Evolutionary conservation across 2,113 vertebrate species (phyloP), one percentile per base, ranked within the genome.

Genomic region (Sebastes fasciatus): DNA sequence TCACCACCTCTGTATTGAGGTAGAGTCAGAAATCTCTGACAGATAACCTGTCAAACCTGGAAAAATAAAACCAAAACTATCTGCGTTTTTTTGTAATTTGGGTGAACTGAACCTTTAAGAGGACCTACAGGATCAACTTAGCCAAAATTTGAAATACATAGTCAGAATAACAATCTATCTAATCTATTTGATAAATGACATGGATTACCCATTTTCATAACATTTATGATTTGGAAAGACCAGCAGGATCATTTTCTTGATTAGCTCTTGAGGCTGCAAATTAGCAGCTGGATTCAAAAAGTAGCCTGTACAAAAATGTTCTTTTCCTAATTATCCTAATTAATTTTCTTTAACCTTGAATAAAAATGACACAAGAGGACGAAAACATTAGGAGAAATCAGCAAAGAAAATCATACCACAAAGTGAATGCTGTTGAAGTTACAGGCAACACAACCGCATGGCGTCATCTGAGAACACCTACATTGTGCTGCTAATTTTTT

Each of bases 331-430:
- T 64, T 62, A 17, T 43, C 54, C 2, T 0, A 48, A 34, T 46
- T 77, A 1, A 70, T 67, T 81, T 60, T 42, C 13, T 61, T 78
- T 19, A 54, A 73, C 57, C 13, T 64, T 70, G 2, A 66, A 13
- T 16, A 5, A 64, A 72, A 74, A 66, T 49, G 3, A 14, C 42
- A n/a, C 2, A 0, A 74, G 19, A 57, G 34, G 19, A 65, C 58
- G 6, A 40, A 40, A 77, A 45, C 19, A 43, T 14, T 8, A 58
- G 42, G 8, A 40, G 9, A 74, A 67, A 45, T 66, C 11, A 58
- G 58, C 23, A 62, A 66, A 57, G 16, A 16, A 26, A 62, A 14
- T 72, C 34, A 73, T 6, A 23, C 14, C 21, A 17, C 11, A 2
- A 5, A 9, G n/a, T 68, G 21, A 84, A 65, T 43, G 14, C 6